phyloP scores from a whole-genome alignment of 2,888 invertebrate genomes.

The Ecdyonurus torrentis region DNA sequence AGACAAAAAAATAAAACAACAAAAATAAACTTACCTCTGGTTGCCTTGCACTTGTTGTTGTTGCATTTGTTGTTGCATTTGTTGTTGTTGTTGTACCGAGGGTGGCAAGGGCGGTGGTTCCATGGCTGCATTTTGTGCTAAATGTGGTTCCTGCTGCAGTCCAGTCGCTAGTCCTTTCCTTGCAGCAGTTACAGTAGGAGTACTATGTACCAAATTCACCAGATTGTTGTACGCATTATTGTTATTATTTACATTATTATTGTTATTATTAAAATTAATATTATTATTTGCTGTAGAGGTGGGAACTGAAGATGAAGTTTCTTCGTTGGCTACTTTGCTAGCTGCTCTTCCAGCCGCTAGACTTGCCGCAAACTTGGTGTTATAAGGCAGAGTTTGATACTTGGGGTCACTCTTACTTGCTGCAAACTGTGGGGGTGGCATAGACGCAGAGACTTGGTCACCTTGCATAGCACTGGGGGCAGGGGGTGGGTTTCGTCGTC shows the following conservation, averaged over 20 bases:
- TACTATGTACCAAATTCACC: slow-evolving; percentile 13
- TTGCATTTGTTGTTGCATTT: slow-evolving; percentile 10
- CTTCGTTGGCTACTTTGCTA: slow-evolving; percentile 13
- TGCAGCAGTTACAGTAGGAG: slow-evolving; percentile 30
- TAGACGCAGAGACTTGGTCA: background rate
- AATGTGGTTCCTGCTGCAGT: slow-evolving; percentile 6
- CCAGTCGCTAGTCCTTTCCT: slow-evolving; percentile 43
- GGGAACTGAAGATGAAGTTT: background rate
- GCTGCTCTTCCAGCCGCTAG: background rate
- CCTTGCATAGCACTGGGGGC: background rate
- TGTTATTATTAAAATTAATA: slow-evolving; percentile 16
- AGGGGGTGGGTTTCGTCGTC: background rate
- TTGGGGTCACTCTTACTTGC: slow-evolving; percentile 76
- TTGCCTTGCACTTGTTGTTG: too few relatives aligned
- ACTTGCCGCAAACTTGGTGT: slow-evolving; percentile 53
- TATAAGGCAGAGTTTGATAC: slow-evolving; percentile 82
- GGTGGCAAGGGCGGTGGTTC: slow-evolving; percentile 16
- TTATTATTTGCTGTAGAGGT: background rate
- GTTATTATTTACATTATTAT: slow-evolving; percentile 17
- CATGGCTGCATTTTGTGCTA: too few relatives aligned
- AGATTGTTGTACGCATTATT: slow-evolving; percentile 14
- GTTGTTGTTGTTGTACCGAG: slow-evolving; percentile 18
- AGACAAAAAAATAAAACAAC: too few relatives aligned
- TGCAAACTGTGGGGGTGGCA: slow-evolving; percentile 36
- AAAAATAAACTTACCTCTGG: too few relatives aligned